Base-by-base conservation (phyloP, 2,113 vertebrate species). In the Formicarius rufipectus region DNA sequence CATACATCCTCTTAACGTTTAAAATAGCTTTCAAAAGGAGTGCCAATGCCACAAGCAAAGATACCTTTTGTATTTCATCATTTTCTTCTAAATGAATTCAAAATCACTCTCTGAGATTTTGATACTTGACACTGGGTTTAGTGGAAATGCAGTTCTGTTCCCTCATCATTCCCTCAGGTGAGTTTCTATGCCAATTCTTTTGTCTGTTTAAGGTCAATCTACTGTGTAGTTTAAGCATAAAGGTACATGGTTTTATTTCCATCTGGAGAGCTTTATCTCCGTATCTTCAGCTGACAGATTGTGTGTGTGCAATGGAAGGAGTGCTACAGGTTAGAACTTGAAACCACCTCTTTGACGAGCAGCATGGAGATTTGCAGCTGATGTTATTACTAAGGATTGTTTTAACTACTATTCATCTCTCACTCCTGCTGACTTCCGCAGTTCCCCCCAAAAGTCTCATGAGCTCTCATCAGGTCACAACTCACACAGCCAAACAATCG, bases 271-370 rank as follows among this genome's bases (percentile, higher is more conserved):
- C 14, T 84, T 96, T 96, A 73, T 94, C 79, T 93, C 28, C 1
- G 0, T 37, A 60, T 84, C 68, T 95, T 73, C 63, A 49, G 64
- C 12, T 96, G 83, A 72, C 86, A 92, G 73, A 35, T 94, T 78
- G 1, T 40, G 10, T 40, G 10, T n/a, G 64, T 86, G 76, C 59
- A 78, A 25, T 63, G 73, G 55, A 94, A 81, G 44, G 67, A 93
- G 88, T n/a, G 44, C 64, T 86, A 6, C 90, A 93, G 60, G 95
- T 96, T 75, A 56, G 69, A 93, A 95, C 96, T 93, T 95, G 93
- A 93, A 93, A 79, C 22, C 56, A 68, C 20, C n/a, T 49, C 56
- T 74, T 77, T 53, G 53, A 53, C 0, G 1, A 88, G 83, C 87
- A 83, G 75, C 76, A 55, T 59, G 62, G 19, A 68, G 73, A 84